These are phyloP conservation scores for Beris morrisii DNA, from an alignment of 2,888 invertebrate species.

Conservation along the genomic window DNA sequence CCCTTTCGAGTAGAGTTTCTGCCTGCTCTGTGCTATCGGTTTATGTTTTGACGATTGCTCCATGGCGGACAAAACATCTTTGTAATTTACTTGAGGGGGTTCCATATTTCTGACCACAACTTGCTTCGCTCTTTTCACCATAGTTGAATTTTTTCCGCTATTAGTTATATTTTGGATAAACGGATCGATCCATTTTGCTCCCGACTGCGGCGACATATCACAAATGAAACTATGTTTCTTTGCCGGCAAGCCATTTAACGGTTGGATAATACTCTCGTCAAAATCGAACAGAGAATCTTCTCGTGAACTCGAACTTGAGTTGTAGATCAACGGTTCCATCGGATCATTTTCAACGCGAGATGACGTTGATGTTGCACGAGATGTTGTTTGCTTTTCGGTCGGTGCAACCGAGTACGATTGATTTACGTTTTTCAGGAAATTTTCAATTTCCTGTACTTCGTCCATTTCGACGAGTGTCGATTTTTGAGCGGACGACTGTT, in stretches of 20 bases:
- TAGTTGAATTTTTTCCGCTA: no score
- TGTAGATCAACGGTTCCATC: background rate
- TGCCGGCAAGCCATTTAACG: background rate
- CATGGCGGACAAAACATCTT: conserved; percentile 7
- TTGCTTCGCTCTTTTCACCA: no score
- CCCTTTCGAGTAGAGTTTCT: conserved; percentile 26
- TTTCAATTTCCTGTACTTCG: background rate
- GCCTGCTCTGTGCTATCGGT: background rate
- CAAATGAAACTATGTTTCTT: background rate
- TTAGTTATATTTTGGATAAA: no score
- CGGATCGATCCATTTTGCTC: conserved; percentile 8
- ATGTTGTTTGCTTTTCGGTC: background rate
- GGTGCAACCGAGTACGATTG: background rate
- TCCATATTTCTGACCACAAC: no score
- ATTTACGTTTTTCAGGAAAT: background rate
- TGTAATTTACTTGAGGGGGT: conserved; percentile 1
- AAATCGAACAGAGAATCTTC: background rate
- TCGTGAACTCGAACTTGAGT: background rate
- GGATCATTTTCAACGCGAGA: no score
- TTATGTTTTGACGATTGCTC: background rate
- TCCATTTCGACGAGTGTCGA: background rate
- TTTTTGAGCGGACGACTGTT: no score
- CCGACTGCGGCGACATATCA: conserved; percentile 14
- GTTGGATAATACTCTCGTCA: conserved; percentile 10
- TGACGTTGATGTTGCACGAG: background rate